Base-by-base conservation (phyloP, 2,113 vertebrate genomes). In the Dipodomys merriami region DNA sequence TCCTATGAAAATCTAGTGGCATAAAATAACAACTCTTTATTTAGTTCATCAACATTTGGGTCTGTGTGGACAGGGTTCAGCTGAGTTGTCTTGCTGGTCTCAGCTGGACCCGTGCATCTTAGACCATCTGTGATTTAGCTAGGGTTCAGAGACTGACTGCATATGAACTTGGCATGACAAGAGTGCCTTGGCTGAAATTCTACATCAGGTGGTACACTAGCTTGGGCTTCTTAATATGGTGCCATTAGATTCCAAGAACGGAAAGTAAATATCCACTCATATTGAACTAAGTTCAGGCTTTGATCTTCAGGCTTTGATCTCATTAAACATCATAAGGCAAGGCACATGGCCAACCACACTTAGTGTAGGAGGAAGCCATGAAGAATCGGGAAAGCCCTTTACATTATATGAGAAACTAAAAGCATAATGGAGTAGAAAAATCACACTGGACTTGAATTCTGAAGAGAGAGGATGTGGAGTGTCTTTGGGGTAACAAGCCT, bases 1-100 rank as follows among this genome's bases (percentile, higher is more conserved):
- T 4, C 44, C 29, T 60, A 30, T 25, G 85, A 76, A 49, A 29
- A 74, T 65, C 33, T 60, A 62, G 5, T 82, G 49, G 18, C 29
- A 88, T 93, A 85, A 85, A 80, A 67, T 88, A 68, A 25, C 60
- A 82, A 44, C 30, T 25, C 16, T 88, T 86, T 83, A 76, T 83
- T 88, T 85, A 57, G 20, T 19, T 88, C 65, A 22, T 57, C 20
- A n/a, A 53, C 67, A 5, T 46, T 13, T 74, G 25, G 27, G 8
- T 69, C 35, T 62, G 1, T 29, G 12, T 83, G 16, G 16, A 15
- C 12, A 73, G 15, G 20, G 29, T 9, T 49, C 67, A 72, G 15
- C 27, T 60, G 44, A 81, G 29, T 22, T 74, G 22, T n/a, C 53
- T 77, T 79, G 46, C 46, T 82, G 8, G 64, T 69, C 11, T 84